Conservation (phyloP, 2,888 invertebrate species). For the Cryptocephalus moraei region DNA sequence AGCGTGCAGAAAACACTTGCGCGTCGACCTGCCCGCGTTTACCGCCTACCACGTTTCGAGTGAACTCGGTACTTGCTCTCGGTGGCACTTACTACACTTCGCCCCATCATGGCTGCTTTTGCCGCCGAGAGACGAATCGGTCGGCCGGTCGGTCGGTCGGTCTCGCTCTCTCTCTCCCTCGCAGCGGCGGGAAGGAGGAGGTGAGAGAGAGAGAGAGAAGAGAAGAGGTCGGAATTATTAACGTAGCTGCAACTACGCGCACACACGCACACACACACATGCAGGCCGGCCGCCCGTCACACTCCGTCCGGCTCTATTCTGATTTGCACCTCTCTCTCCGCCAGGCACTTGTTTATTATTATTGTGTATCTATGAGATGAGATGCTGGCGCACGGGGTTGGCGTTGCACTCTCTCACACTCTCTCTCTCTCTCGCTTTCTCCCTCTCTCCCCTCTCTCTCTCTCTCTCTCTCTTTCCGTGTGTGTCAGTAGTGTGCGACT, state of each 20-base stretch:
- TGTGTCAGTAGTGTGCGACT: too few relatives aligned
- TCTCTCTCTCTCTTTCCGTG: too few relatives aligned
- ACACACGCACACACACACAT: too few relatives aligned
- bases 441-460: too few relatives aligned
- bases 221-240: slow-evolving; percentile 22
- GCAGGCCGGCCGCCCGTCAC: slow-evolving; percentile 5
- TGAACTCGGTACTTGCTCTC: slow-evolving; percentile 22
- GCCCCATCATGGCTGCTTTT: slow-evolving; percentile 32
- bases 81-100: slow-evolving; percentile 16
- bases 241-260: slow-evolving; percentile 22
- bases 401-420: too few relatives aligned
- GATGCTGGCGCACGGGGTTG: slow-evolving; percentile 1
- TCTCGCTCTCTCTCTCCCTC: slow-evolving; percentile 2
- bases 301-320: slow-evolving; percentile 16
- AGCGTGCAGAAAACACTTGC: slow-evolving; percentile 36
- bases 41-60: slow-evolving; percentile 38
- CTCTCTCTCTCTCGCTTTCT: too few relatives aligned
- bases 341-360: slow-evolving; percentile 11
- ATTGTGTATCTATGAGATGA: too few relatives aligned
- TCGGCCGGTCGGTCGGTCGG: slow-evolving; percentile 11
- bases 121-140: slow-evolving; percentile 24
- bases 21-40: slow-evolving; percentile 37
- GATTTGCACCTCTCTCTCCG: slow-evolving; percentile 17
- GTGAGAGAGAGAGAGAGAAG: neutral
- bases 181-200: too few relatives aligned